These are phyloP conservation scores for Vultur gryphus DNA, from an alignment of 2,797 vertebrate genomes.

Conservation along the genomic window DNA sequence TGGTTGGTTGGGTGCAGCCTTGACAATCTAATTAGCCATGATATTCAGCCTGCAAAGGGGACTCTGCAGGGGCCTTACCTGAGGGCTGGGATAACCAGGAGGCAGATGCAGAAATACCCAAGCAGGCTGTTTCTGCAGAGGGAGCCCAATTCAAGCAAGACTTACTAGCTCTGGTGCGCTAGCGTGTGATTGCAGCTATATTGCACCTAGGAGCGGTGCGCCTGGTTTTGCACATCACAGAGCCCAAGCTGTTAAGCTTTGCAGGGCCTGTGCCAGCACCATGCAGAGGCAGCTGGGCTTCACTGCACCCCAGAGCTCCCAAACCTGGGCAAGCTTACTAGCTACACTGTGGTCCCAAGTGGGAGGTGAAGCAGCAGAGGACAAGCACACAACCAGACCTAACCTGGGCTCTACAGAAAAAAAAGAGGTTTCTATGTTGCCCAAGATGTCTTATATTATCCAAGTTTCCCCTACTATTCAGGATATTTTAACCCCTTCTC, in stretches of 20 bases:
- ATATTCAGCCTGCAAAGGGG: not conserved
- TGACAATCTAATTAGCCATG: not conserved
- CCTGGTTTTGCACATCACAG: accelerated
- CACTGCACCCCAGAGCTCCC: not conserved
- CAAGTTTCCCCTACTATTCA: not conserved
- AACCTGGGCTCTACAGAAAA: not conserved
- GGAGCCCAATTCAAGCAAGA: not conserved
- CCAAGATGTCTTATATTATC: not conserved
- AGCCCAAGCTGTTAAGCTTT: not conserved
- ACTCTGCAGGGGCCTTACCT: not conserved
- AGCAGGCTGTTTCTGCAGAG: not conserved
- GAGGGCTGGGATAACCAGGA: not conserved
- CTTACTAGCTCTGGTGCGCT: not conserved
- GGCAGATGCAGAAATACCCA: not conserved
- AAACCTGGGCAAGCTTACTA: not conserved
- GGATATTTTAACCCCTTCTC: not conserved
- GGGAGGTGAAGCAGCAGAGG: not conserved
- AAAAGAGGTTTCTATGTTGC: not conserved
- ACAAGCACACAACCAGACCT: not conserved
- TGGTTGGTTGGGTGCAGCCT: not conserved
- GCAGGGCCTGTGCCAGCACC: not conserved
- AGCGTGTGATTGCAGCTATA: not conserved
- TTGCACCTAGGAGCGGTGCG: accelerated
- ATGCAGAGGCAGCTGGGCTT: not conserved
- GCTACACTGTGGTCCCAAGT: not conserved